Percentiles rank a stretch among this genome's conserved stretches.
These are phyloP conservation scores for Phodopus roborovskii DNA, from an alignment of 2,113 vertebrate species.

Conservation along the genomic window DNA sequence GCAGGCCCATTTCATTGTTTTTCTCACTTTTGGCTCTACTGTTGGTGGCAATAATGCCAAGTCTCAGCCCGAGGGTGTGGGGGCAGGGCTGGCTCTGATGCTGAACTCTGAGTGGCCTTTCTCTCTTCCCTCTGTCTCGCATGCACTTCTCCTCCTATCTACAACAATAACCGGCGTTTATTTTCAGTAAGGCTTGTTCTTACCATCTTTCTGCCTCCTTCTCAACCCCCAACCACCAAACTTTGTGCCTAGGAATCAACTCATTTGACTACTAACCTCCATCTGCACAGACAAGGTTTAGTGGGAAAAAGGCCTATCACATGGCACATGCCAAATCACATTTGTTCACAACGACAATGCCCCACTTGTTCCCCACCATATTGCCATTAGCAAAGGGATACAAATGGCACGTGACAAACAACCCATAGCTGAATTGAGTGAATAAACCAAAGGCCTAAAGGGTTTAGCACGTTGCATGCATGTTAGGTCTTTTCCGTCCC, in stretches of 20 bases:
- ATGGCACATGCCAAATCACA: not conserved
- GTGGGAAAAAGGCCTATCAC: not conserved
- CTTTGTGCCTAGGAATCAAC: not conserved
- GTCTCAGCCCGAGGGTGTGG: conserved; percentile 34
- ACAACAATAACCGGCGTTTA: not conserved
- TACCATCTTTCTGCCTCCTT: not conserved
- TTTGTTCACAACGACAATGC: not conserved
- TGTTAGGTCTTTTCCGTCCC: not conserved
- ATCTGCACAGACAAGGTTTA: not conserved
- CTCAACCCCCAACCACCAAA: not conserved
- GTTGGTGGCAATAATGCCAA: conserved; percentile 58
- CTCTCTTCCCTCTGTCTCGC: not conserved
- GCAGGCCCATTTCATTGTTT: conserved; percentile 70
- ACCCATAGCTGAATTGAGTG: not conserved
- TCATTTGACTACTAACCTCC: not conserved
- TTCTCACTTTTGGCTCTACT: conserved; percentile 64
- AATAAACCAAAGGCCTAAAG: conserved; percentile 32
- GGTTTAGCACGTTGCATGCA: not conserved
- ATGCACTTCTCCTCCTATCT: not conserved
- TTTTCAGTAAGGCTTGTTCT: not conserved
- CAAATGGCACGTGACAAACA: not conserved
- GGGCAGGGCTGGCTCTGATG: conserved; percentile 11
- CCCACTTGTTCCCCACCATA: not conserved
- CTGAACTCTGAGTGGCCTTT: not conserved
- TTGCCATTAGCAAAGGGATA: not conserved